Conservation (phyloP, 2,797 vertebrate genomes). For the Chlorospingus flavigularis region DNA sequence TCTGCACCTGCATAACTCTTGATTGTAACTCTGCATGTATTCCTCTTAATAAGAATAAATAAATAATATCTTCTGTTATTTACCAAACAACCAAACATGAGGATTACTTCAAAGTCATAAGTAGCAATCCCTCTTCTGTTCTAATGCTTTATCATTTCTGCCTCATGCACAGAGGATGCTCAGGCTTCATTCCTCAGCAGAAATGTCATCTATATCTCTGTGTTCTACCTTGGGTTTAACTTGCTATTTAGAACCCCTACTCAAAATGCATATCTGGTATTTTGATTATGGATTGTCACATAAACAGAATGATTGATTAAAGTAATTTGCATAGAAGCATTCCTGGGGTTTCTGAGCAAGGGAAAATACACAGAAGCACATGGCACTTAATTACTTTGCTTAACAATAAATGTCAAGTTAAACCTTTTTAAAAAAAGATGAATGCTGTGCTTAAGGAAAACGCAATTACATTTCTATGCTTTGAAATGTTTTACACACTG, state of each 20-base stretch:
- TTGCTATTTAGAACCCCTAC: conserved; percentile 39
- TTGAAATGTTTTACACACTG: conserved; percentile 55
- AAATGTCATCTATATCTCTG: background rate
- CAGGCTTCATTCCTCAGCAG: background rate
- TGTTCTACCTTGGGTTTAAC: conserved; percentile 3
- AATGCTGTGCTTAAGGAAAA: conserved; percentile 46
- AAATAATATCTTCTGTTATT: conserved; percentile 27
- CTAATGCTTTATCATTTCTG: background rate
- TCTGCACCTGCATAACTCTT: conserved; percentile 9
- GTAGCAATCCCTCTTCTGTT: background rate
- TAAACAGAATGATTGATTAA: conserved; percentile 66
- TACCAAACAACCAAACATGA: conserved; percentile 33
- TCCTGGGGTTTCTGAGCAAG: conserved; percentile 42
- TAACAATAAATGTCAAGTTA: conserved; percentile 69
- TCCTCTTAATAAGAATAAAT: conserved; percentile 35
- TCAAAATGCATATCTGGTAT: conserved; percentile 53
- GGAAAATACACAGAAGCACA: conserved; percentile 39
- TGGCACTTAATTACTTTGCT: conserved; percentile 66
- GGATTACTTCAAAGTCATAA: conserved; percentile 9
- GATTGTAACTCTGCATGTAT: conserved; percentile 29
- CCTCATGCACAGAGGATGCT: background rate
- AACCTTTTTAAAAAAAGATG: conserved; percentile 56
- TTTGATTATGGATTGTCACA: conserved; percentile 66
- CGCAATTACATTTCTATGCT: conserved; percentile 42
- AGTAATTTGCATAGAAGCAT: conserved; percentile 63